Evolutionary conservation across 2,797 vertebrate species (phyloP).

Genomic region (Ibycter americanus): DNA sequence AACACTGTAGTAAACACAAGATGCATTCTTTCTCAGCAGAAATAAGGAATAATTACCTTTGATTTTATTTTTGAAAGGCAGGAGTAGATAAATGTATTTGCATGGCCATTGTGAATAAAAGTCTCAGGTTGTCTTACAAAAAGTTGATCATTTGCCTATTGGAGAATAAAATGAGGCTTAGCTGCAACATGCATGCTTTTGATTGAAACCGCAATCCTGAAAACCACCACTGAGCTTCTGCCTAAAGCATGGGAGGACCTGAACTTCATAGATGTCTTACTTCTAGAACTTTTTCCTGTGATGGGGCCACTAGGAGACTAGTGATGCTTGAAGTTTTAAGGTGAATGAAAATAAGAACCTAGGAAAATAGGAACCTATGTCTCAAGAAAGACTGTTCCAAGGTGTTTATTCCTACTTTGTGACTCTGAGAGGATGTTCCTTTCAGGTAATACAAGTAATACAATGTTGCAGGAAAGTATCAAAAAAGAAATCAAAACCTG

Average conservation of each 20-base stretch:
- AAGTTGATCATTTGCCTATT: neutral
- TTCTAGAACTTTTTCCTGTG: neutral
- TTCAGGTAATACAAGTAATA: neutral
- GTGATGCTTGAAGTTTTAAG: neutral
- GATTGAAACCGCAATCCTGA: neutral
- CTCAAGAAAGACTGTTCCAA: neutral
- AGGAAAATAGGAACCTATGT: neutral
- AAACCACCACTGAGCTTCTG: neutral
- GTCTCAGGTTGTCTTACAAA: neutral
- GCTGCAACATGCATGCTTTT: neutral
- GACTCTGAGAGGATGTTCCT: neutral
- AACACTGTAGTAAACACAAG: neutral
- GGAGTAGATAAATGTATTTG: neutral
- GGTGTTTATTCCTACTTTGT: neutral
- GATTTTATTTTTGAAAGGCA: neutral
- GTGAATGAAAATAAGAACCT: neutral
- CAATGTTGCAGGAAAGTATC: neutral
- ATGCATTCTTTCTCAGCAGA: neutral
- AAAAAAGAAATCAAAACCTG: neutral
- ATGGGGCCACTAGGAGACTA: neutral
- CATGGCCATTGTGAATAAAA: neutral
- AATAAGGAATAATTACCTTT: neutral
- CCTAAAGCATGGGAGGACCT: neutral
- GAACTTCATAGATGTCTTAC: neutral
- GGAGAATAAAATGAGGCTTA: neutral